A percentile compares a stretch with the other conserved stretches of the same genome.
Evolutionary conservation across 92 coral and sea anemone species (phyloP).

Genomic region (Muricea muricata): DNA sequence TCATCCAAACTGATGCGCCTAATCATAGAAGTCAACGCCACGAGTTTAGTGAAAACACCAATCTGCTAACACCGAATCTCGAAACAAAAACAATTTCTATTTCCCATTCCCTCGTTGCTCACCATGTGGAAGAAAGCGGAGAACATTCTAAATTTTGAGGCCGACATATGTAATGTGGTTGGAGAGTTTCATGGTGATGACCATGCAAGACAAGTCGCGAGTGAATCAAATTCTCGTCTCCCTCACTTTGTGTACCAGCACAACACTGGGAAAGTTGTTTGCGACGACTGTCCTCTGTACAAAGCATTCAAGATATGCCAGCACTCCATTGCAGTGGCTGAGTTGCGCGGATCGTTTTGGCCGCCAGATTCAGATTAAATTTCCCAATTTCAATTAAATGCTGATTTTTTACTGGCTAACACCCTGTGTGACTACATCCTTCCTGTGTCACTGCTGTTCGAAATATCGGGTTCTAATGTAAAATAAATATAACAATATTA

Average conservation of each 20-base stretch:
- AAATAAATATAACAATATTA: no score
- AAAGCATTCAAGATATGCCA: constrained; percentile 31
- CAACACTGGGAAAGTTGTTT: constrained; percentile 38
- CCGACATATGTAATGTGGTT: no score
- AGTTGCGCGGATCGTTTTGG: constrained; percentile 17
- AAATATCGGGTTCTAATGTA: no score
- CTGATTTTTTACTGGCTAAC: no score
- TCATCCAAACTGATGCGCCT: background rate
- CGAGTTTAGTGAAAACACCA: no score
- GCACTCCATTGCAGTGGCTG: constrained; percentile 34
- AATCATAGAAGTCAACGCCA: background rate
- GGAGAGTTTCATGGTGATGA: no score
- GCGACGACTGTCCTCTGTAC: constrained; percentile 38
- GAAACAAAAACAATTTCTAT: no score
- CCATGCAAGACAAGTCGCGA: constrained; percentile 34
- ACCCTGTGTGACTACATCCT: no score
- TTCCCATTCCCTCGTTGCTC: background rate
- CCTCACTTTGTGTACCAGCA: constrained; percentile 37
- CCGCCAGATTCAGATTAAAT: no score
- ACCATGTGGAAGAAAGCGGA: constrained; percentile 2
- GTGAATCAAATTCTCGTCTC: constrained; percentile 22
- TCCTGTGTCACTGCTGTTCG: no score
- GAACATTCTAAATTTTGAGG: background rate
- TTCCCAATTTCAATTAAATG: no score
- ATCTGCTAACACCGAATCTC: no score